Evolutionary conservation across 1,140 invertebrate genomes (phyloP).

Genomic region (Atta texana): DNA sequence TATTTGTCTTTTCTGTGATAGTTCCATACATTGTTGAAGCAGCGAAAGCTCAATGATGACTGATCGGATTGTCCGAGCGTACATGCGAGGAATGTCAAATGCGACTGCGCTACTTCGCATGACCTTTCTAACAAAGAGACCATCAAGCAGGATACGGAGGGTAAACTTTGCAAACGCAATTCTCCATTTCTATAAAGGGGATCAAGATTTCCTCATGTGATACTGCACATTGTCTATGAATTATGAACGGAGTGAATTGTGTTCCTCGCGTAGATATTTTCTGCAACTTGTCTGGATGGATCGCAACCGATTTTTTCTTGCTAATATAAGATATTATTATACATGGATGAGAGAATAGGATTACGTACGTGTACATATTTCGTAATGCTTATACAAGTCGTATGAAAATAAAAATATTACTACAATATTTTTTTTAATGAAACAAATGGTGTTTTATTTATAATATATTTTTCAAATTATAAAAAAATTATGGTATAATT

Average conservation of each 20-base stretch:
- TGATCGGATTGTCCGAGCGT: neutral
- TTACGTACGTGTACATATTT: neutral
- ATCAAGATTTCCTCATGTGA: neutral
- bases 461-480: neutral
- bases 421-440: too few species aligned
- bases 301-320: neutral
- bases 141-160: neutral
- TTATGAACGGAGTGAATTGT: neutral
- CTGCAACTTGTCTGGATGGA: neutral
- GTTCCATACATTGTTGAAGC: neutral
- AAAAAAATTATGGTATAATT: too few species aligned
- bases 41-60: neutral
- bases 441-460: neutral
- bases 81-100: neutral
- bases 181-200: neutral
- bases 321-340: too few species aligned
- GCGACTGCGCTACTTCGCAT: neutral
- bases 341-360: neutral
- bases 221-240: neutral
- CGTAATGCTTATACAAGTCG: neutral
- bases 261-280: neutral
- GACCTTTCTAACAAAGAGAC: neutral
- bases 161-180: conserved; percentile 14
- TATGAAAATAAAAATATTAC: neutral
- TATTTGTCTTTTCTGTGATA: rapidly evolving